Evolutionary conservation across 2,888 invertebrate species (phyloP).

Genomic region (Stictocephala bisonia): DNA sequence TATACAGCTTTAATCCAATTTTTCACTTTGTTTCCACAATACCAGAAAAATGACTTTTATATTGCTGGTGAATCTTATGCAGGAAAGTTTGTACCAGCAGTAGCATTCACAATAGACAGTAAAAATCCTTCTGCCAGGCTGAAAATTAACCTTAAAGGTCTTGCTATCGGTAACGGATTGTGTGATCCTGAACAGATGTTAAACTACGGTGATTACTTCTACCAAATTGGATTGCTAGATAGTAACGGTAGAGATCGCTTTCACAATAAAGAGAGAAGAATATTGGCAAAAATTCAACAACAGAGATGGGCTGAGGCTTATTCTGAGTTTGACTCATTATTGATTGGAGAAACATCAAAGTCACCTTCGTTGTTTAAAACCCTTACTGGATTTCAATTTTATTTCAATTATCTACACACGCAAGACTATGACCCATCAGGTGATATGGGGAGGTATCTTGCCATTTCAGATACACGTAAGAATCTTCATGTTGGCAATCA

Average conservation of each 20-base stretch:
- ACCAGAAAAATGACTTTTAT: conserved; percentile 81
- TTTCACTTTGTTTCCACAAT: conserved; percentile 83
- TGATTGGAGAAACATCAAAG: conserved; percentile 66
- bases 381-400: conserved; percentile 79
- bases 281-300: conserved; percentile 71
- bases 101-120: conserved; percentile 78
- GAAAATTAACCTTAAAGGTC: conserved; percentile 78
- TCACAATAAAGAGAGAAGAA: conserved; percentile 68
- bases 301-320: conserved; percentile 78
- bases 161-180: conserved; percentile 84
- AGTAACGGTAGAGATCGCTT: conserved; percentile 73
- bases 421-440: conserved; percentile 62
- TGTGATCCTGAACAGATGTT: conserved; percentile 83
- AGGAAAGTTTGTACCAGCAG: conserved; percentile 83
- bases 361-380: conserved; percentile 74
- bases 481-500: conserved; percentile 88
- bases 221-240: conserved; percentile 73
- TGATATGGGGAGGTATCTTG: conserved; percentile 59
- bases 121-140: conserved; percentile 68
- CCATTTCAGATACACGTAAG: conserved; percentile 43
- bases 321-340: conserved; percentile 75
- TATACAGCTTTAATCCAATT: conserved; percentile 84
- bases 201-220: conserved; percentile 81
- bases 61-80: conserved; percentile 92
- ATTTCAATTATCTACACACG: conserved; percentile 76